A percentile compares a stretch with the other conserved stretches of the same genome.
These are phyloP conservation scores for Pan troglodytes DNA, from an alignment of 2,113 vertebrate species.

Conservation along the genomic window NHGRI_mPanTro3-v2.1_pri NC_072412.2:33210501-33211000, in stretches of 20 bases:
- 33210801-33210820: neutral
- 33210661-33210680: neutral
- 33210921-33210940: too few relatives aligned
- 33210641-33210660: neutral
- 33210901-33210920: neutral
- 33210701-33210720: conserved; percentile 1
- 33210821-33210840: neutral
- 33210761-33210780: neutral
- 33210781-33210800: neutral
- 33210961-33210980: neutral
- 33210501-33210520: neutral
- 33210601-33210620: neutral
- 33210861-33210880: neutral
- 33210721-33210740: neutral
- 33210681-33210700: neutral
- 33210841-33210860: neutral
- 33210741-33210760: neutral
- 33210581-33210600: neutral
- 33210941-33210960: too few relatives aligned
- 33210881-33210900: rapidly evolving
- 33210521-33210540: neutral
- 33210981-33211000: neutral
- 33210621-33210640: neutral
- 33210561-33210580: neutral
- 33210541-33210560: neutral